Conservation (phyloP, 2,797 vertebrate genomes). For the Helostoma temminkii region DNA sequence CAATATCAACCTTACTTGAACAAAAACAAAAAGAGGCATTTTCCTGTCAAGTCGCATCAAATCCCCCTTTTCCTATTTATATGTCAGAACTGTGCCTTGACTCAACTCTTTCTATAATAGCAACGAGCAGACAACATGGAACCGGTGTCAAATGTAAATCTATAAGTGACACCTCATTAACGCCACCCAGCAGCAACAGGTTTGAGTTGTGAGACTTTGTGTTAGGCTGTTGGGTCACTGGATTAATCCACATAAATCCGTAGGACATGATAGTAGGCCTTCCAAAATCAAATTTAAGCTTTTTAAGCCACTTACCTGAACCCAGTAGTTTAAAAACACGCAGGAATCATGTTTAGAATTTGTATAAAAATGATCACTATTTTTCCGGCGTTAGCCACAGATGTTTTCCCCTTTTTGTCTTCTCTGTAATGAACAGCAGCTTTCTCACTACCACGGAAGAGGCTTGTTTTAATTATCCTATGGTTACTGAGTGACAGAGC, state of each 20-base stretch:
- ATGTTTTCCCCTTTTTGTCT: constrained; percentile 16
- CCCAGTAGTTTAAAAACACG: constrained; percentile 20
- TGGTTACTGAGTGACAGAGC: constrained; percentile 63
- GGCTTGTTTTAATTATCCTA: constrained; percentile 70
- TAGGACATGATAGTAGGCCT: constrained; percentile 39
- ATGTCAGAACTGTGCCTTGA: constrained; percentile 33
- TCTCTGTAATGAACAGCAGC: constrained; percentile 58
- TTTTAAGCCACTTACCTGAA: constrained; percentile 38
- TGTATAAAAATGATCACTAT: constrained; percentile 29
- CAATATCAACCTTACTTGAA: constrained; percentile 32
- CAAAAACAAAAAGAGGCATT: constrained; percentile 14
- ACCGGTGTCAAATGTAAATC: constrained; percentile 44
- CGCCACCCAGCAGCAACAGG: constrained; percentile 38
- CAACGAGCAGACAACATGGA: constrained; percentile 32
- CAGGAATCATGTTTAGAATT: constrained; percentile 30
- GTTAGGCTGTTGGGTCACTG: constrained; percentile 57
- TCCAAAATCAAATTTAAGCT: constrained; percentile 39
- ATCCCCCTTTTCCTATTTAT: constrained; percentile 21
- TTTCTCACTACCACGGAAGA: constrained; percentile 59
- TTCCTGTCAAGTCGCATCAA: constrained; percentile 22
- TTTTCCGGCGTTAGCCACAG: constrained; percentile 16
- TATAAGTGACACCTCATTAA: constrained; percentile 48
- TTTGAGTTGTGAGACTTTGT: constrained; percentile 41
- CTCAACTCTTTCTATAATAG: constrained; percentile 33
- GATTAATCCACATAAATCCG: constrained; percentile 70